Evolutionary conservation across 2,113 vertebrate species (phyloP).

Genomic region (Aegotheles bennettii): DNA sequence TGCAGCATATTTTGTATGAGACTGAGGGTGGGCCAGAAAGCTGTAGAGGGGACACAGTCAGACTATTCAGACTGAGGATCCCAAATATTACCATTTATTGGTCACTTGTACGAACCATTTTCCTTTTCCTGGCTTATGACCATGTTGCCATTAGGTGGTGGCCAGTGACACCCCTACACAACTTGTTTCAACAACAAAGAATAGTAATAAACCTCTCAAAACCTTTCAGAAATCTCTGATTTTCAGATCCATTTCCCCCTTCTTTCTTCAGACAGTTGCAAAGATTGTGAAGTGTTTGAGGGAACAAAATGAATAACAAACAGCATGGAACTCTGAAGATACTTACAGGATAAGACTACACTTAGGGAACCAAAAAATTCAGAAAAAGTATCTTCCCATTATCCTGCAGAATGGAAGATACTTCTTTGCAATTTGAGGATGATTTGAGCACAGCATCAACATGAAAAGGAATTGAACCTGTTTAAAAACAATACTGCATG

Average conservation of each 20-base stretch:
- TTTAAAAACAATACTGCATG: neutral
- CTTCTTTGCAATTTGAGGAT: neutral
- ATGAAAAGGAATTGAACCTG: neutral
- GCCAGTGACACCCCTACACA: accelerated
- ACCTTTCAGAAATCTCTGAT: neutral
- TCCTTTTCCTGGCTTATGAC: neutral
- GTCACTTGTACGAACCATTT: neutral
- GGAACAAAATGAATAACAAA: neutral
- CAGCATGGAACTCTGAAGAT: neutral
- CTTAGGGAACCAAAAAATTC: neutral
- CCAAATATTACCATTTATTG: neutral
- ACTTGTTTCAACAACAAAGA: neutral
- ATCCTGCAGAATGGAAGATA: neutral
- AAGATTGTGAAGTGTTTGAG: neutral
- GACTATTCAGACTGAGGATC: neutral
- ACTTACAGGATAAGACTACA: neutral
- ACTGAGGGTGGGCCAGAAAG: neutral
- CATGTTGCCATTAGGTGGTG: neutral
- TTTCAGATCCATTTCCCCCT: neutral
- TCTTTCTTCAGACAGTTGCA: neutral
- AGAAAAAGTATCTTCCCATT: neutral
- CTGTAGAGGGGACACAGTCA: neutral
- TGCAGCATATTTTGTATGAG: neutral
- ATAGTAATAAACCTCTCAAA: neutral
- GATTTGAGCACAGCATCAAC: neutral